Conservation (phyloP, 2,113 vertebrate genomes). For the Albula glossodonta region DNA sequence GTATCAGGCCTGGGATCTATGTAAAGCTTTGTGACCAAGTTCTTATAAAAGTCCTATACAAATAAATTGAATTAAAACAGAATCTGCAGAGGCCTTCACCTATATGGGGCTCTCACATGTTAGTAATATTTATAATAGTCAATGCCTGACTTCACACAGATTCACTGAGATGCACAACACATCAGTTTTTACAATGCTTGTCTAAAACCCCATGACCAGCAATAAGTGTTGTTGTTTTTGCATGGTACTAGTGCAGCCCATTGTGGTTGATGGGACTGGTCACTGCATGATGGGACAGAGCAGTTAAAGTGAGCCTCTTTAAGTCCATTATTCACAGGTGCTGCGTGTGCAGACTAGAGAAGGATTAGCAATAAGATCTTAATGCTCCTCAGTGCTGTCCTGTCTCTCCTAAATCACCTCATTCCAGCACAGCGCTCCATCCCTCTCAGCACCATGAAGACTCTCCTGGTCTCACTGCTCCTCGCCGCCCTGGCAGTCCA, state of each 20-base stretch:
- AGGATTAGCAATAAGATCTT: slow-evolving; percentile 69
- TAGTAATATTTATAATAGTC: too few species aligned
- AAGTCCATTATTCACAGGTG: slow-evolving; percentile 66
- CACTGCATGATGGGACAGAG: not conserved
- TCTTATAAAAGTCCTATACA: too few species aligned
- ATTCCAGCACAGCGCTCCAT: slow-evolving; percentile 37
- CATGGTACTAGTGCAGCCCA: not conserved
- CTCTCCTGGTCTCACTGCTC: slow-evolving; percentile 63
- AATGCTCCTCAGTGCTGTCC: slow-evolving; percentile 51
- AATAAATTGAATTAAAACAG: too few species aligned
- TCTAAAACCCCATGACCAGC: too few species aligned
- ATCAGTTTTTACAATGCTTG: not conserved
- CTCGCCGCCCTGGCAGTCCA: slow-evolving; percentile 61
- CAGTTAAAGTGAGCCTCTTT: slow-evolving; percentile 46
- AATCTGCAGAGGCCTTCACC: too few species aligned
- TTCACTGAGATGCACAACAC: too few species aligned
- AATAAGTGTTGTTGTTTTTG: too few species aligned
- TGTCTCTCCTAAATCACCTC: slow-evolving; percentile 15
- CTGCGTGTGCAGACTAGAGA: slow-evolving; percentile 63
- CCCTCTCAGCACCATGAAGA: slow-evolving; percentile 63
- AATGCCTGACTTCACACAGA: too few species aligned
- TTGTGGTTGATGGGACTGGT: not conserved
- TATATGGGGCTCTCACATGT: too few species aligned
- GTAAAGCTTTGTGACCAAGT: too few species aligned
- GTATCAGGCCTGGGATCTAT: too few species aligned